phyloP scores from a whole-genome alignment of 2,797 vertebrate genomes.

The Sebastes paucispinis region DNA sequence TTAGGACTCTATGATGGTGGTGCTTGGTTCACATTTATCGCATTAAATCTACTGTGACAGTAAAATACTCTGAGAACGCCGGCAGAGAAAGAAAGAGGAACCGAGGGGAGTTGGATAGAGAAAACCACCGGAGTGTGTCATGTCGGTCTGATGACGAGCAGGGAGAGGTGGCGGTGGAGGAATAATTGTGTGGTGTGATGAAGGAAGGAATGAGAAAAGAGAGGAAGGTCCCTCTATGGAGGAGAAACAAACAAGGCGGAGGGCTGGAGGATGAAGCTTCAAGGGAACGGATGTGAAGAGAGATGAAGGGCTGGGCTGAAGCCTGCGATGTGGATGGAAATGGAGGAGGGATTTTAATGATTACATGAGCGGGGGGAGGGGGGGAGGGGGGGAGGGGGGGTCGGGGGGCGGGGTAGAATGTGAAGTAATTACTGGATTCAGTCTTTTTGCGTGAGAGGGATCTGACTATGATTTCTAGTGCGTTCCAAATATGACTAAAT shows the following conservation, averaged over 20 bases:
- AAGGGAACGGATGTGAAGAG: background rate
- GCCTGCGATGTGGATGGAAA: slow-evolving; percentile 11
- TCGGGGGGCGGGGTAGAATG: background rate
- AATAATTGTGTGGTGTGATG: slow-evolving; percentile 16
- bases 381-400: no score
- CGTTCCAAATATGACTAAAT: background rate
- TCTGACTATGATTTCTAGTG: background rate
- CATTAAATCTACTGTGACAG: background rate
- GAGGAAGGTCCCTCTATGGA: background rate
- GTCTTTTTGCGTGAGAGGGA: background rate
- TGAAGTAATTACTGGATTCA: background rate
- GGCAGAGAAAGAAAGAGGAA: background rate
- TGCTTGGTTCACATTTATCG: background rate
- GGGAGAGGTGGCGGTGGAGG: background rate
- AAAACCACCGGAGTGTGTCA: slow-evolving; percentile 23
- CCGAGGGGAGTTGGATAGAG: background rate
- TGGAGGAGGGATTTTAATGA: slow-evolving; percentile 31
- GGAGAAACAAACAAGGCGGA: slow-evolving; percentile 7
- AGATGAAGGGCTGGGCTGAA: slow-evolving; percentile 10
- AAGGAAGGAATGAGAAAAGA: slow-evolving; percentile 23
- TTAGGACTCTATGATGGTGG: background rate
- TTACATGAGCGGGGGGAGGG: background rate
- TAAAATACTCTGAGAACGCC: slow-evolving; percentile 8
- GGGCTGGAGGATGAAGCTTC: slow-evolving; percentile 6
- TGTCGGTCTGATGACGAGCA: slow-evolving; percentile 3